Conservation (phyloP, 2,797 vertebrate species). For the Pseudochirops corinnae region DNA sequence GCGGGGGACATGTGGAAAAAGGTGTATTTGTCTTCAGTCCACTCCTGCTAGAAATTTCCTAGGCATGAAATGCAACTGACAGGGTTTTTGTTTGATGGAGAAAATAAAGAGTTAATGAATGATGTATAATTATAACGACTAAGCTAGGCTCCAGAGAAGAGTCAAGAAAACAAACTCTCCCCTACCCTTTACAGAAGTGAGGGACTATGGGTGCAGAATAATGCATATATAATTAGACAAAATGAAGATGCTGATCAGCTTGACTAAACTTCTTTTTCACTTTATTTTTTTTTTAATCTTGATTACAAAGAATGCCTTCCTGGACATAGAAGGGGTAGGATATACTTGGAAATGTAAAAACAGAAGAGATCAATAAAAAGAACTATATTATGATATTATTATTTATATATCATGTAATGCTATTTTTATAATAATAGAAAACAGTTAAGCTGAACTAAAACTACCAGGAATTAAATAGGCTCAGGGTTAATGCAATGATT, state of each 20-base stretch:
- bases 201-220: not conserved
- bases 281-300: not conserved
- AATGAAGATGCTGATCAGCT: not conserved
- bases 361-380: not conserved
- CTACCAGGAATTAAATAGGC: conserved; percentile 75
- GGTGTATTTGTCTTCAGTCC: not conserved
- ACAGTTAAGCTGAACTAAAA: conserved; percentile 76
- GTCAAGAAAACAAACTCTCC: not conserved
- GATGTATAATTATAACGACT: not conserved
- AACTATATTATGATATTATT: not conserved
- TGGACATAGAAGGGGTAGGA: not conserved
- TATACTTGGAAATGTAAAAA: not conserved
- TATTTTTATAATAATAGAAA: conserved; percentile 43
- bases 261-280: not conserved
- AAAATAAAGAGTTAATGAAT: not conserved
- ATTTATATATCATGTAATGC: not conserved
- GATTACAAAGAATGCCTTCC: not conserved
- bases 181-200: not conserved
- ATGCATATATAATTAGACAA: not conserved
- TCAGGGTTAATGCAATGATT: conserved; percentile 80
- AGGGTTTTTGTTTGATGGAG: conserved; percentile 79
- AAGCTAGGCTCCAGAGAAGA: not conserved
- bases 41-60: not conserved
- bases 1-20: not conserved
- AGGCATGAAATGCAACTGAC: conserved; percentile 68